Evolutionary conservation across 2,113 vertebrate species (phyloP).

Genomic region (Boleophthalmus pectinirostris): DNA sequence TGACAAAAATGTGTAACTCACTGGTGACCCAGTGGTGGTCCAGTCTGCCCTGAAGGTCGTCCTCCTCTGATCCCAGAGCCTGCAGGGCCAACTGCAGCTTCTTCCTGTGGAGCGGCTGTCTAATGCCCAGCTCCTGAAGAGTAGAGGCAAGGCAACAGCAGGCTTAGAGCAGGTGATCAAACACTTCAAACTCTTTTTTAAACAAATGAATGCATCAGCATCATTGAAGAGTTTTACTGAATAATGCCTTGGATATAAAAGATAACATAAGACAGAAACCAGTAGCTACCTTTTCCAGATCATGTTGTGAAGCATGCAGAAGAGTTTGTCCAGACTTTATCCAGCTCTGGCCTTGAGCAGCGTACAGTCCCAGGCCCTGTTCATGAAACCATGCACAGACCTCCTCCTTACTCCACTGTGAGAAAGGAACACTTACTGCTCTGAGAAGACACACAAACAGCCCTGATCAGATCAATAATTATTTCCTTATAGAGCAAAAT

Average conservation of each 20-base stretch:
- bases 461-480: background rate
- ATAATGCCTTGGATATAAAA: background rate
- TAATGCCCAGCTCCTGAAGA: constrained; percentile 90
- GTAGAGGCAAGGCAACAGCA: background rate
- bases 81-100: constrained; percentile 95
- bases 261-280: background rate
- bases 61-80: constrained; percentile 86
- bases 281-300: constrained; percentile 88
- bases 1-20: constrained; percentile 67
- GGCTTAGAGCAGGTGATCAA: background rate
- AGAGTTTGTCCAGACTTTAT: constrained; percentile 90
- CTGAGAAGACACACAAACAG: constrained; percentile 59
- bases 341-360: constrained; percentile 85
- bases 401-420: constrained; percentile 91
- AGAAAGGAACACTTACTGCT: constrained; percentile 85
- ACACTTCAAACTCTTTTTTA: background rate
- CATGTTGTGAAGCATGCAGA: constrained; percentile 91
- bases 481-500: background rate
- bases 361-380: constrained; percentile 87
- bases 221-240: background rate
- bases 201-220: background rate
- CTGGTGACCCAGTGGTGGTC: constrained; percentile 98
- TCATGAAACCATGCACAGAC: constrained; percentile 92
- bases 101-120: constrained; percentile 90
- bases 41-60: constrained; percentile 86